Conservation (phyloP, 2,797 vertebrate species). For the Lutjanus campechanus region DNA sequence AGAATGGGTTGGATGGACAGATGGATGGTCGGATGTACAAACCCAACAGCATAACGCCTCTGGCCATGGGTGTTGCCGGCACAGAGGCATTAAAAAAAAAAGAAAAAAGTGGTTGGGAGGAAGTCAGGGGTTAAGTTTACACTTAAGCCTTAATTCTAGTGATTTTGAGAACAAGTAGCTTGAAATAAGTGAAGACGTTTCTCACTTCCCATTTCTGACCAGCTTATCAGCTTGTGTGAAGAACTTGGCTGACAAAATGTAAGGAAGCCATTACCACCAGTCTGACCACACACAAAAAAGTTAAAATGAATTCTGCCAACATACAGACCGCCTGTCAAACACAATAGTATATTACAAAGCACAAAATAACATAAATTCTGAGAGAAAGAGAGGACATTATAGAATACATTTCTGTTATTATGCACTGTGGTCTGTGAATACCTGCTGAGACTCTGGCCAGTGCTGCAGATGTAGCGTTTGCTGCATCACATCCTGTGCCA, state of each 20-base stretch:
- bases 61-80: no score
- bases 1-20: no score
- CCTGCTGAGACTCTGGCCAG: constrained; percentile 24
- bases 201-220: not conserved
- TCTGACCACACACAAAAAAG: not conserved
- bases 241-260: not conserved
- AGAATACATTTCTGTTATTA: constrained; percentile 5
- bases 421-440: constrained; percentile 3
- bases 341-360: constrained; percentile 1
- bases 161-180: not conserved
- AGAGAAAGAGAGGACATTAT: not conserved
- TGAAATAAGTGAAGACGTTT: not conserved
- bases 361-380: not conserved
- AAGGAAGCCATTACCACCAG: not conserved
- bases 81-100: no score
- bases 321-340: not conserved
- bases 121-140: not conserved
- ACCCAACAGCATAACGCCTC: no score
- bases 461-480: constrained; percentile 66
- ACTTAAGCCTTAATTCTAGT: not conserved
- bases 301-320: not conserved
- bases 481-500: constrained; percentile 60
- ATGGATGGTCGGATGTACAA: no score
- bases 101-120: no score
- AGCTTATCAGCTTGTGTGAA: constrained; percentile 6